A percentile compares a stretch with the other conserved stretches of the same genome.
Conservation (phyloP, 1,140 invertebrate species). For the Copidosoma floridanum region DNA sequence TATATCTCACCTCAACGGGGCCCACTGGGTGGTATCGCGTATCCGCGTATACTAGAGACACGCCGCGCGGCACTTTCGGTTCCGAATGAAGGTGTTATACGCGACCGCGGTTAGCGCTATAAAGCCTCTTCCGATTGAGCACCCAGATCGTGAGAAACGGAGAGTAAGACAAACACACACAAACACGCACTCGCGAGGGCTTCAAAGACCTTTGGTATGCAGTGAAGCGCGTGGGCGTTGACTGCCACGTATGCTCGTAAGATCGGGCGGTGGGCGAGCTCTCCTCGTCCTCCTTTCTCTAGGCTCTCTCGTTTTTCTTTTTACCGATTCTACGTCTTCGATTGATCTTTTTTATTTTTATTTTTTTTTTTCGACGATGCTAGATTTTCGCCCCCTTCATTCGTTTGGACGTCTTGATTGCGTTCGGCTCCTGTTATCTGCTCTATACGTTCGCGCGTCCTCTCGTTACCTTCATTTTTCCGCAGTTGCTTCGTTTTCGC, state of each 20-base stretch:
- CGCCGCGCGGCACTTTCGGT: conserved; percentile 34
- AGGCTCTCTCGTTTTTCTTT: background rate
- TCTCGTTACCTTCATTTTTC: background rate
- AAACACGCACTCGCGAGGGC: background rate
- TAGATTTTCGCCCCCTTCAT: too few relatives aligned
- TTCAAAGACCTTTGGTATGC: conserved; percentile 50
- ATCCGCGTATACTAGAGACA: background rate
- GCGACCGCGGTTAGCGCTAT: conserved; percentile 36
- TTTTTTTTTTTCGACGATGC: too few relatives aligned
- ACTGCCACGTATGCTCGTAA: conserved; percentile 32
- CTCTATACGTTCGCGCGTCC: background rate
- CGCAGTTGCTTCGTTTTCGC: background rate
- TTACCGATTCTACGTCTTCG: too few relatives aligned
- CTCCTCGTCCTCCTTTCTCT: background rate
- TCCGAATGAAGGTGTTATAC: conserved; percentile 50
- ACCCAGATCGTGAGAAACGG: conserved; percentile 36
- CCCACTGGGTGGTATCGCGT: conserved; percentile 36
- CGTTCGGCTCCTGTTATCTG: too few relatives aligned
- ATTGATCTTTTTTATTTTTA: too few relatives aligned
- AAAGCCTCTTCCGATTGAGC: background rate
- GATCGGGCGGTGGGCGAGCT: too few relatives aligned
- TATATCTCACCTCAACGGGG: too few relatives aligned
- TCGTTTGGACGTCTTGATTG: too few relatives aligned
- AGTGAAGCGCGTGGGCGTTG: conserved; percentile 44
- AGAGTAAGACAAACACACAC: conserved; percentile 8